A percentile compares a stretch with the other conserved stretches of the same genome.
Conservation (phyloP, 2,888 invertebrate genomes). For the Parasteatoda lunata region DNA sequence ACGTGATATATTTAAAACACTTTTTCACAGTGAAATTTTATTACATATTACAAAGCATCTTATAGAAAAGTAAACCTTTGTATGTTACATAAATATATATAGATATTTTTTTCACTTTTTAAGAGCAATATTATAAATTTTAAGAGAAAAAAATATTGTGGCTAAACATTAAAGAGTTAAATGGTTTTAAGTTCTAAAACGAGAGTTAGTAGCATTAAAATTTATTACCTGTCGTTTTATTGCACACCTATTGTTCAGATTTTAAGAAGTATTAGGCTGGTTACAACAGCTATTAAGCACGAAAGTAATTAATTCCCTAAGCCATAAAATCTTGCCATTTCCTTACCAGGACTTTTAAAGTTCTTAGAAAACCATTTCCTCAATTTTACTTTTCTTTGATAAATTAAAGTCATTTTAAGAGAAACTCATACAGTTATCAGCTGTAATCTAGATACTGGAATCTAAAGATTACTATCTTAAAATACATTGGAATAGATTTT, state of each 20-base stretch:
- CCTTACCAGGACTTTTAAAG: constrained; percentile 26
- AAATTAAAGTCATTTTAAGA: constrained; percentile 41
- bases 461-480: not conserved
- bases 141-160: not conserved
- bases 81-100: too few relatives aligned
- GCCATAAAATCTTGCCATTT: constrained; percentile 41
- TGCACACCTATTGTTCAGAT: not conserved
- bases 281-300: constrained; percentile 13
- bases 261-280: not conserved
- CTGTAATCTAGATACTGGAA: not conserved
- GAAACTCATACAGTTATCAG: not conserved
- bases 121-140: not conserved
- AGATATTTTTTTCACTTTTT: too few relatives aligned
- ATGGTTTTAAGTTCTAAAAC: not conserved
- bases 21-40: too few relatives aligned
- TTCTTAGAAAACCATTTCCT: constrained; percentile 19
- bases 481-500: too few relatives aligned
- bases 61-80: too few relatives aligned
- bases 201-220: not conserved
- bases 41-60: too few relatives aligned
- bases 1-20: too few relatives aligned
- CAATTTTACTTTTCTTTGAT: constrained; percentile 28
- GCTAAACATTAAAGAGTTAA: not conserved
- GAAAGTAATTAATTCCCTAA: constrained; percentile 30
- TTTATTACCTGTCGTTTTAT: not conserved